These are phyloP conservation scores for Adelges cooleyi DNA, from an alignment of 1,140 invertebrate genomes.

Conservation along the genomic window DNA sequence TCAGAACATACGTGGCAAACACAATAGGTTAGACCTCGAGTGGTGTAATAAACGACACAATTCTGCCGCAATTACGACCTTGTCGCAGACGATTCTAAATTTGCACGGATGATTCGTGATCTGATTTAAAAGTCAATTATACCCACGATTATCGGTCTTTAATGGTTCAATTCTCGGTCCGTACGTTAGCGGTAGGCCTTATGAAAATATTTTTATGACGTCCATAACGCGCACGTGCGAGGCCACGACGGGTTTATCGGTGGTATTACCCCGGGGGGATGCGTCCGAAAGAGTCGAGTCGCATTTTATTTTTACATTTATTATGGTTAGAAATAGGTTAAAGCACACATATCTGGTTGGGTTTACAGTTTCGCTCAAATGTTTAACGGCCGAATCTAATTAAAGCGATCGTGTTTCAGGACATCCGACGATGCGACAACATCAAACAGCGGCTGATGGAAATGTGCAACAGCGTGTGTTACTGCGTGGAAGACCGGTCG, in stretches of 20 bases:
- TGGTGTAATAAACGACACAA: no score
- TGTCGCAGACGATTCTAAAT: not conserved
- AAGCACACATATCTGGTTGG: no score
- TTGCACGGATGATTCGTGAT: constrained; percentile 8
- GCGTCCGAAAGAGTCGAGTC: constrained; percentile 6
- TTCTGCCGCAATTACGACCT: constrained; percentile 14
- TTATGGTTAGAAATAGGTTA: no score
- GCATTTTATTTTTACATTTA: no score
- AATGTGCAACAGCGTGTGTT: constrained; percentile 31
- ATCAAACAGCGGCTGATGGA: constrained; percentile 30
- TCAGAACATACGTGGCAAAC: no score
- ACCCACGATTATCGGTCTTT: no score
- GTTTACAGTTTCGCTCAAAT: no score
- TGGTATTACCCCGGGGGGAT: not conserved
- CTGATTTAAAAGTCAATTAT: not conserved
- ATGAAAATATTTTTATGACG: not conserved
- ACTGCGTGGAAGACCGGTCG: constrained; percentile 31
- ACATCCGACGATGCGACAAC: constrained; percentile 6
- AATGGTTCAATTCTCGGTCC: not conserved
- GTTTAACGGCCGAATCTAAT: no score
- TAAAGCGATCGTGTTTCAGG: constrained; percentile 10
- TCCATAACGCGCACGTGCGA: not conserved
- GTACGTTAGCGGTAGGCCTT: not conserved
- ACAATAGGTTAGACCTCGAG: constrained; percentile 4
- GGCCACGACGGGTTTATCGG: not conserved